These are phyloP conservation scores for Pachliopta kotzebuea DNA, from an alignment of 2,888 invertebrate species.

Conservation along the genomic window DNA sequence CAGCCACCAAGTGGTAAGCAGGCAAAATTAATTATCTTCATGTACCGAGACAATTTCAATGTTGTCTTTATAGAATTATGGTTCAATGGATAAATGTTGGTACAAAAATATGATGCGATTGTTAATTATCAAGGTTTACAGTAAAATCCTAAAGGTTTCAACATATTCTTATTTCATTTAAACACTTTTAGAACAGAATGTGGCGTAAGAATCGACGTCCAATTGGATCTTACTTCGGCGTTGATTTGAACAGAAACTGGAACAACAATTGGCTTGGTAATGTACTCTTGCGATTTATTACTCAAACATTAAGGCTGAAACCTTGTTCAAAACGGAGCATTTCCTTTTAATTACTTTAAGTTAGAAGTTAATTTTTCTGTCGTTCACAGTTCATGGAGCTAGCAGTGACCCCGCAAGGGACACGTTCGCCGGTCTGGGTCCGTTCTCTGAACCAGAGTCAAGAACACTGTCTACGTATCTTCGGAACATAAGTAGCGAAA, in stretches of 20 bases:
- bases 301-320: neutral
- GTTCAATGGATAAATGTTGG: too few species aligned
- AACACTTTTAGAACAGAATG: slow-evolving; percentile 74
- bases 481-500: slow-evolving; percentile 60
- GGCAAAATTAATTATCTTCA: neutral
- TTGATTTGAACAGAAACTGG: slow-evolving; percentile 91
- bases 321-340: neutral
- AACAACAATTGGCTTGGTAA: slow-evolving; percentile 83
- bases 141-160: neutral
- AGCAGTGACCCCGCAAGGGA: slow-evolving; percentile 81
- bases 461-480: slow-evolving; percentile 78
- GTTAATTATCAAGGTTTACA: too few species aligned
- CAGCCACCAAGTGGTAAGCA: slow-evolving; percentile 79
- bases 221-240: slow-evolving; percentile 78
- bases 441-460: slow-evolving; percentile 87
- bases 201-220: slow-evolving; percentile 85
- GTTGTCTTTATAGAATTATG: too few species aligned
- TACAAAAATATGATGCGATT: too few species aligned
- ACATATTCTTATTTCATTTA: neutral
- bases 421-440: slow-evolving; percentile 82
- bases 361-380: neutral
- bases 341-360: neutral
- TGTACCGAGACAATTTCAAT: neutral
- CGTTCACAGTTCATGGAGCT: slow-evolving; percentile 69
- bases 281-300: slow-evolving; percentile 29